Evolutionary conservation across 92 coral and sea anemone species (phyloP).

Genomic region (Actinernus sp.): DNA sequence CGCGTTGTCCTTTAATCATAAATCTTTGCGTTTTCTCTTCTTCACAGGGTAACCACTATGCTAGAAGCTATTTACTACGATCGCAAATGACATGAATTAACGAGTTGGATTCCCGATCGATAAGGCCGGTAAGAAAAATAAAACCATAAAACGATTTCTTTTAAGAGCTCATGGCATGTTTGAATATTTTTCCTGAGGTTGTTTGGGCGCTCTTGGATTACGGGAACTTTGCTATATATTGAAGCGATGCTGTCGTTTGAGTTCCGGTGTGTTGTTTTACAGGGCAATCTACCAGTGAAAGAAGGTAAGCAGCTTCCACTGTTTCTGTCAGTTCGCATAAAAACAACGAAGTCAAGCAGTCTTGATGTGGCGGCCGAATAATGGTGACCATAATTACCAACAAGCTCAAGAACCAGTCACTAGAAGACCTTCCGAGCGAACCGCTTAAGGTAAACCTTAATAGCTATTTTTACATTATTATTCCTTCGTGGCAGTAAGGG

Average conservation of each 20-base stretch:
- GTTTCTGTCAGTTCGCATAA: constrained; percentile 67
- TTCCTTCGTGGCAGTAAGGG: not conserved
- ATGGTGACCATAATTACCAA: constrained; percentile 97
- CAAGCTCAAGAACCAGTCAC: constrained; percentile 93
- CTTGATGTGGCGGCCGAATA: constrained; percentile 70
- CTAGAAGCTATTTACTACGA: constrained; percentile 11
- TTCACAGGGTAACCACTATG: constrained; percentile 31
- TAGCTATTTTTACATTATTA: not conserved
- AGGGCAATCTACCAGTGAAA: constrained; percentile 70
- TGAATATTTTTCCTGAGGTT: no score
- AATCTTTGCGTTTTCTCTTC: constrained; percentile 11
- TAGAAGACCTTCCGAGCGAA: constrained; percentile 90
- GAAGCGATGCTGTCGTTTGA: no score
- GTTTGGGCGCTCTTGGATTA: no score
- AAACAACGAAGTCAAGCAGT: constrained; percentile 59
- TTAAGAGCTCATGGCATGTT: no score
- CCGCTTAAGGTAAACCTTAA: constrained; percentile 61
- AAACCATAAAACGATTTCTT: not conserved
- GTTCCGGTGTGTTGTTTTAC: constrained; percentile 82
- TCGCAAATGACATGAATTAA: constrained; percentile 38
- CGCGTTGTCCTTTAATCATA: constrained; percentile 1
- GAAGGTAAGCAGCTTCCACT: constrained; percentile 49
- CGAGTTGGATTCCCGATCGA: not conserved
- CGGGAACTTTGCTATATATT: no score
- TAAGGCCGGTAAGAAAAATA: not conserved